Base-by-base conservation (phyloP, 2,888 invertebrate species). In the Hedya salicella region DNA sequence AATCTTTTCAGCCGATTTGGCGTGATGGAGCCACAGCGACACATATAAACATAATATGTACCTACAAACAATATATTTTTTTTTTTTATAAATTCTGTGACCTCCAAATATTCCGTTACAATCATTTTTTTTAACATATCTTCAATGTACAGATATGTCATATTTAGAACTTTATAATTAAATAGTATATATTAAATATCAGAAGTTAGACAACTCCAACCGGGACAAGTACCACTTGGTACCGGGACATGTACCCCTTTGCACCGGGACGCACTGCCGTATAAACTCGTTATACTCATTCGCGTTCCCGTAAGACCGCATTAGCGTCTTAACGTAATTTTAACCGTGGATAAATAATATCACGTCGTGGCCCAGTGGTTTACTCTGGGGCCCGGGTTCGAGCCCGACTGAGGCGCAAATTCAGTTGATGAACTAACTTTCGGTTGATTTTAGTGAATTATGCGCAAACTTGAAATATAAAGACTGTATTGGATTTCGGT, bases 311-410 rank as follows among this genome's bases (percentile, higher is more conserved):
- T 48, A 50, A 36, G 46, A 62, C 42, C n/a, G 17, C n/a, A 59
- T 59, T 42, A 59, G 42, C 50, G 57, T 59, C 36, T 36, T 50
- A 25, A 65, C 42, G 36, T 62, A 62, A 68, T 62, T 57, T 69
- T 71, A 69, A 66, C 62, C 59, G 65, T 69, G 73, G 74, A 79
- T 76, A 78, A 80, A 82, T 82, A 77, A 75, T 78, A 80, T 78
- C 73, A 76, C 53, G 19, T 53, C 19, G 14, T 39, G 53, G 39
- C 19, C n/a, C 19, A 36, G 52, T n/a, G 39, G 19, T 36, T 39
- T 39, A 36, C 19, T 16, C 17, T 11, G 19, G 19, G 19, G 8
- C 30, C 16, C 1, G 30, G 30, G 30, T 50, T 50, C 48, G 16
- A 39, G 32, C 13, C 13, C 36, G 49, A 8, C 1, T 52, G 5